Conservation (phyloP, 1,140 invertebrate genomes). For the Tetramorium parvispinum region DNA sequence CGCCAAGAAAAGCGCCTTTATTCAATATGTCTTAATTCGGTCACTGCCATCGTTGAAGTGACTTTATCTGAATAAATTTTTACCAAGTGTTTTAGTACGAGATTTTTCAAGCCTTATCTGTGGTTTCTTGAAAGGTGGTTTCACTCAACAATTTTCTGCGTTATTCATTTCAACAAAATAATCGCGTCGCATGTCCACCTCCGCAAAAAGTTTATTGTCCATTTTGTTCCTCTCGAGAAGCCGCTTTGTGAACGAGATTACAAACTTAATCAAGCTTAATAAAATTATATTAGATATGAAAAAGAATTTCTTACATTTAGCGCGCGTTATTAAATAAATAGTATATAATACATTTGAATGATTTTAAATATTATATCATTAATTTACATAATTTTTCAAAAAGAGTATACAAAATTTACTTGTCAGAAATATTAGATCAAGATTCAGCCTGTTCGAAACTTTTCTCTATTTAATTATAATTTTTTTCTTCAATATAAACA, state of each 20-base stretch:
- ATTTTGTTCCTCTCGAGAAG: neutral
- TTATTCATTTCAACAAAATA: conserved; percentile 6
- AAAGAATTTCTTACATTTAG: neutral
- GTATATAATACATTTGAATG: neutral
- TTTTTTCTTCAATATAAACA: no score
- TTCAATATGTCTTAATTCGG: conserved; percentile 24
- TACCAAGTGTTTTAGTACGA: neutral
- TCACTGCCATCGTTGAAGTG: neutral
- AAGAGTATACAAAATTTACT: no score
- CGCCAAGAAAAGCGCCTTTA: neutral
- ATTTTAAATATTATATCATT: neutral
- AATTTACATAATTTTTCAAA: conserved; percentile 1
- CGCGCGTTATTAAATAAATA: neutral
- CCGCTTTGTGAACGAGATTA: conserved; percentile 7
- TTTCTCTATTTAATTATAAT: no score
- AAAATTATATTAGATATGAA: neutral
- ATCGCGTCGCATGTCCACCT: neutral
- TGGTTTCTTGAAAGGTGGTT: neutral
- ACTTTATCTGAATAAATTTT: neutral
- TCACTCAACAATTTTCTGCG: conserved; percentile 14
- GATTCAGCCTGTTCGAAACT: no score
- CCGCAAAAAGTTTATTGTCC: neutral
- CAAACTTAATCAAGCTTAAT: conserved; percentile 4
- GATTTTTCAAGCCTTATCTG: conserved; percentile 44
- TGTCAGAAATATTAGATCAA: no score